Evolutionary conservation across 2,888 invertebrate species (phyloP), one percentile per base, ranked within the genome.

Genomic region (Catocala fraxini): DNA sequence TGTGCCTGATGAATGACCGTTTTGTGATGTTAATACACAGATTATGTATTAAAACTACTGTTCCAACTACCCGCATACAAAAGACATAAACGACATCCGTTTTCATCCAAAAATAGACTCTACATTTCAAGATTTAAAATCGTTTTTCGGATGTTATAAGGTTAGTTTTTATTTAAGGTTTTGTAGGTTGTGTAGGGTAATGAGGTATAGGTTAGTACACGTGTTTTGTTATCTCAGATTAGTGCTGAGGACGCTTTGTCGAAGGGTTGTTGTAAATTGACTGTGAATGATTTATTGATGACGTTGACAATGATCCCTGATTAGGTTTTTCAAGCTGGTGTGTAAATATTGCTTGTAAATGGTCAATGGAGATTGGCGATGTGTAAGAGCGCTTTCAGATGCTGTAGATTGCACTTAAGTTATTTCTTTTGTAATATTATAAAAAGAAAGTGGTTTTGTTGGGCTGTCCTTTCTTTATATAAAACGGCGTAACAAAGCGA

Each of bases 1-100:
- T 90, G 88, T 87, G 82, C 83, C 79, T 90, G 93, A 93, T 92
- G 92, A 93, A 93, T 91, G 90, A 88, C 91, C 85, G 90, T 89
- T 92, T 92, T 93, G 92, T 92, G 89, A 92, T 92, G 91, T 77
- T 84, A 84, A 85, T 84, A 83, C 90, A 87, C 70, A 87, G 90
- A 91, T 92, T 90, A 89, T 90, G 90, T 90, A 85, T 83, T 85
- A 81, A 86, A 82, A 82, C 79, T 83, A 80, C 83, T 82, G 81
- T 83, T 84, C 85, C 78, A 80, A 81, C 77, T 34, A 10, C 67
- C 70, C 51, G 15, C 6, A 25, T 7, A 12, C 6, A 56, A 60
- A 77, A 12, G 7, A 42, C 48, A 0, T n/a, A 68, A 56, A 45
- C 10, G 35, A 25, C 47, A 59, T 0, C 6, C 13, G 5, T 0